A percentile compares a stretch with the other conserved stretches of the same genome.
phyloP scores from a whole-genome alignment of 2,888 invertebrate genomes.

The Platycheirus albimanus region DNA sequence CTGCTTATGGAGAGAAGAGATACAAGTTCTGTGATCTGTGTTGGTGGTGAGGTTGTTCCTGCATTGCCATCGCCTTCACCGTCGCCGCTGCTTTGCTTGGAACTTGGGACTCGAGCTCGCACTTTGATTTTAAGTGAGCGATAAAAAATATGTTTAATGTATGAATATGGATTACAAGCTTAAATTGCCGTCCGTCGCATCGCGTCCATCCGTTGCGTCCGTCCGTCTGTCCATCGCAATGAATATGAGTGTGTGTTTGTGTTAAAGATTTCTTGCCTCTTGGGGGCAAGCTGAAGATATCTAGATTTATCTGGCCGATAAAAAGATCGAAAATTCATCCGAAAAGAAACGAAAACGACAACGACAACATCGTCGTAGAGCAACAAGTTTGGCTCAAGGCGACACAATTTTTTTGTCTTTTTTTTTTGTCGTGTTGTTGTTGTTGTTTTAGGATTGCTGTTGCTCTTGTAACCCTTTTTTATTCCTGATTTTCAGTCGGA shows the following conservation, averaged over 20 bases:
- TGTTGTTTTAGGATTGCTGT: conserved; percentile 26
- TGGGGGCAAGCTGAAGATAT: conserved; percentile 59
- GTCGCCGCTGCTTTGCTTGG: conserved; percentile 9
- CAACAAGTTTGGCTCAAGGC: conserved; percentile 67
- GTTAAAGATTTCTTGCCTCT: conserved; percentile 14
- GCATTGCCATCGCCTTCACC: neutral
- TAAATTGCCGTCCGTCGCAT: conserved; percentile 55
- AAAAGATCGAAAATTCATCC: conserved; percentile 64
- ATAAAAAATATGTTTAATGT: conserved; percentile 75
- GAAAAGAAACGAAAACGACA: conserved; percentile 40
- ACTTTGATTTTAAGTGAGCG: conserved; percentile 71
- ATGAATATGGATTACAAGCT: conserved; percentile 78
- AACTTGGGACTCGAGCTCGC: conserved; percentile 48
- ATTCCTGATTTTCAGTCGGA: conserved; percentile 17
- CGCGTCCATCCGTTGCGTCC: too few relatives aligned
- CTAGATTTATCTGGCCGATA: conserved; percentile 66
- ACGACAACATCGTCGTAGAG: conserved; percentile 35
- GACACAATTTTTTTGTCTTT: conserved; percentile 60
- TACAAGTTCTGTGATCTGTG: conserved; percentile 53
- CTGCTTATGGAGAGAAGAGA: neutral
- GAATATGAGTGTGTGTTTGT: conserved; percentile 14
- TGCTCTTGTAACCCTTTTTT: conserved; percentile 39
- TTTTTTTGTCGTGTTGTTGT: conserved; percentile 15
- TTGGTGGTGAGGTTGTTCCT: conserved; percentile 50
- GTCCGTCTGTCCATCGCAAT: conserved; percentile 26